Evolutionary conservation across 2,113 vertebrate species (phyloP), one percentile per base, ranked within the genome.

Genomic region (Odobenus rosmarus): DNA sequence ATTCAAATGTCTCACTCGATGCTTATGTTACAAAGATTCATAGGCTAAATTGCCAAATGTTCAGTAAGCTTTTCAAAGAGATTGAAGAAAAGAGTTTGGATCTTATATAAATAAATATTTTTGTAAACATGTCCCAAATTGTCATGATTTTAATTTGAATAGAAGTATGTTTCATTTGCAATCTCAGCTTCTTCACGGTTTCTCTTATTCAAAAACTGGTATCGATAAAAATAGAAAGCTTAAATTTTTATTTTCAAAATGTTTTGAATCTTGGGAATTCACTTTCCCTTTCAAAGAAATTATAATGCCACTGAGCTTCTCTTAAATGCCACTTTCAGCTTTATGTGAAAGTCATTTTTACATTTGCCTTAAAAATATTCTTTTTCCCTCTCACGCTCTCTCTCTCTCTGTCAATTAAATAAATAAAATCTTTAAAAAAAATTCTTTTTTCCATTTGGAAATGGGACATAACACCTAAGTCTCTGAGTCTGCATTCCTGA

Each of bases 201-300:
- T 95, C 31, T 90, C 28, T 90, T 96, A 59, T 79, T 93, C 49
- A 72, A 80, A 88, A 93, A 69, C 36, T 76, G 49, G 8, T 33
- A 46, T 80, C 6, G 19, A 77, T 74, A 74, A 96, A 94, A 88
- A 74, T 88, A 19, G 14, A 82, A 89, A 36, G 15, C 26, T 88
- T 90, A 80, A 69, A 59, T 93, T 86, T 94, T 95, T 90, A 93
- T 77, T 94, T 94, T 86, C 14, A 93, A 93, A 90, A 87, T 96
- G 23, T 81, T 81, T 93, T 88, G 39, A 91, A 84, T 67, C 46
- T 93, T 71, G 11, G n/a, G 4, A 93, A 93, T 90, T 64, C 3
- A 84, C 82, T 84, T 87, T 12, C 69, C 95, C 33, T 90, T 96
- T 95, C 51, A 93, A 95, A 84, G 36, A 87, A 84, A 59, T 97